Conservation (phyloP, 2,888 invertebrate species). For the Zelleria hepariella region DNA sequence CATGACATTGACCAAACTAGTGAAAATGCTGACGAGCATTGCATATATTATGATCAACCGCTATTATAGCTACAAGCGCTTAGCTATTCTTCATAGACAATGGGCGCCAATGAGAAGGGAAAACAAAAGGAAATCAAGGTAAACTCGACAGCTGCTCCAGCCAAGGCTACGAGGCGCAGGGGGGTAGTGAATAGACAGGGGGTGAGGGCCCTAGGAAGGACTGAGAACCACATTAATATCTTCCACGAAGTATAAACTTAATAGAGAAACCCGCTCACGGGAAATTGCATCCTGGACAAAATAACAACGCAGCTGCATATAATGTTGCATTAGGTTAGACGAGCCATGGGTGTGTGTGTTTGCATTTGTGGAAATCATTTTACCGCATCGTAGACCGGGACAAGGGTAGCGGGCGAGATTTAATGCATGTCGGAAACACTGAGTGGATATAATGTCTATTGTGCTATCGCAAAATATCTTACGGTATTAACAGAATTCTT, state of each 20-base stretch:
- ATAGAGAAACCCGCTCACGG: slow-evolving; percentile 17
- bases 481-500: slow-evolving; percentile 15
- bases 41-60: too few species aligned
- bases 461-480: neutral
- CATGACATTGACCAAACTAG: neutral
- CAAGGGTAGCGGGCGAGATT: neutral
- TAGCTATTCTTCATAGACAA: neutral
- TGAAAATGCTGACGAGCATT: neutral
- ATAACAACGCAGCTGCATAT: slow-evolving; percentile 13
- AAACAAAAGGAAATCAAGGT: slow-evolving; percentile 11
- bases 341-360: neutral
- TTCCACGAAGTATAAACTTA: slow-evolving; percentile 21
- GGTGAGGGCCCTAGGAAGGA: neutral
- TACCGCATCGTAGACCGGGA: neutral
- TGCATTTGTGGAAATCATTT: neutral
- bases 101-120: neutral
- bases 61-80: neutral
- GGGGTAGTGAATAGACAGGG: neutral
- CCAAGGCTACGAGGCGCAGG: slow-evolving; percentile 1
- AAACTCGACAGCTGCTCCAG: slow-evolving; percentile 7
- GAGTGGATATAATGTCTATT: neutral
- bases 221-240: slow-evolving; percentile 17
- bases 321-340: neutral
- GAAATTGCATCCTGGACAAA: slow-evolving; percentile 20
- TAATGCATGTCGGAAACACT: neutral